Evolutionary conservation across 2,113 vertebrate genomes (phyloP), one percentile per base, ranked within the genome.

Genomic region (Macaca nemestrina): DNA sequence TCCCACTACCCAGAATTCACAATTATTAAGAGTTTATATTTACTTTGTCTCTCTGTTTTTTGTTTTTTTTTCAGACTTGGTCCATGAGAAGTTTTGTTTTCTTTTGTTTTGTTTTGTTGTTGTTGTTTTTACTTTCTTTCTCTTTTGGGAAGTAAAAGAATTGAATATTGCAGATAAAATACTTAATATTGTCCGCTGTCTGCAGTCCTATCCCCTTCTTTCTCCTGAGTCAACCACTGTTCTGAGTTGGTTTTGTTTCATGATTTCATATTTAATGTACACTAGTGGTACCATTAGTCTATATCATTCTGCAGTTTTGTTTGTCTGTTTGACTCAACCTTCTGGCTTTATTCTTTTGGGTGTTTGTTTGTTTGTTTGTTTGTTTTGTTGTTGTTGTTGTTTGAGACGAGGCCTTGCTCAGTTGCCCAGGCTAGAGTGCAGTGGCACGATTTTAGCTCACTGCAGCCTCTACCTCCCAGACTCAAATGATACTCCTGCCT

Each of bases 141-240:
- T 64, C 79, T 96, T 92, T 95, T 32, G 27, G 32, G n/a, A 93
- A 94, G 86, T 72, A 78, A 90, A 92, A 85, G 2, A 81, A 80
- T 70, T 55, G 76, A 95, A 67, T 57, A 82, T 50, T 83, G 20
- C 17, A 94, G 25, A 57, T 87, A 83, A 90, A 68, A 57, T 87
- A 94, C 35, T 81, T 86, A 89, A 70, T 72, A 82, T 55, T 89
- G 45, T 22, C 43, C 57, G 88, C 50, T 73, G 22, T 16, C 25
- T 52, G 78, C 22, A 68, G 64, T 43, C 50, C 22, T 79, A 87
- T 30, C 1, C 13, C 13, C 23, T 38, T 93, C 27, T 73, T 23
- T 87, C 52, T 83, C 52, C 59, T 8, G 45, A 55, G 67, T 73
- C 40, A 76, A 45, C 17, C 61, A 45, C 59, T 83, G 16, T 70